phyloP scores from a whole-genome alignment of 2,888 invertebrate genomes.

The Panorpa germanica region DNA sequence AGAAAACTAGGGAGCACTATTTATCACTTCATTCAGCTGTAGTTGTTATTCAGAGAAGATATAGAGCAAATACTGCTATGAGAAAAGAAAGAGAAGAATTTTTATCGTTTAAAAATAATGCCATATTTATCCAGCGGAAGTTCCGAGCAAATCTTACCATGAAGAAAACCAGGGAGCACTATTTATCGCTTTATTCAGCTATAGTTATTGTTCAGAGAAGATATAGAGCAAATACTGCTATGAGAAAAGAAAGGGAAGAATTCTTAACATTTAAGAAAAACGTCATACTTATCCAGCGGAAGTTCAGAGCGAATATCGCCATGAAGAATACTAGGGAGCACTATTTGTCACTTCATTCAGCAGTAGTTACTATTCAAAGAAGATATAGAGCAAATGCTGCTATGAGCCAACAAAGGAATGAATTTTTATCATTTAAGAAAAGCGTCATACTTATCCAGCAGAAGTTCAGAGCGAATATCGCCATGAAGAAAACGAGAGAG shows the following conservation, averaged over 20 bases:
- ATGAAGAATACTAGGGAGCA: slow-evolving; percentile 20
- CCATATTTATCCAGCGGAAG: slow-evolving; percentile 27
- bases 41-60: slow-evolving; percentile 28
- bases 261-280: no score
- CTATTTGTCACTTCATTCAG: slow-evolving; percentile 12
- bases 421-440: slow-evolving; percentile 14
- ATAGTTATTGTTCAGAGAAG: no score
- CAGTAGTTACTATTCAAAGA: slow-evolving; percentile 17
- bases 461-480: slow-evolving; percentile 19
- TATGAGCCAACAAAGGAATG: slow-evolving; percentile 16
- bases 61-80: slow-evolving; percentile 26
- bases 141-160: no score
- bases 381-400: slow-evolving; percentile 16
- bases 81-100: slow-evolving; percentile 22
- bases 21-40: slow-evolving; percentile 21
- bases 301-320: slow-evolving; percentile 25
- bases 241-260: no score
- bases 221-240: no score
- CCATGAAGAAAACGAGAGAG: no score
- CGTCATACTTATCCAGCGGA: slow-evolving; percentile 22
- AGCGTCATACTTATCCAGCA: slow-evolving; percentile 19
- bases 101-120: slow-evolving; percentile 21
- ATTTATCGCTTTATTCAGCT: no score
- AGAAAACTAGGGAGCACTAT: slow-evolving; percentile 22
- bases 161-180: no score